Percentiles rank a stretch among this genome's conserved stretches.
These are phyloP conservation scores for Eurypyga helias DNA, from an alignment of 2,113 vertebrate genomes.

Conservation along the genomic window DNA sequence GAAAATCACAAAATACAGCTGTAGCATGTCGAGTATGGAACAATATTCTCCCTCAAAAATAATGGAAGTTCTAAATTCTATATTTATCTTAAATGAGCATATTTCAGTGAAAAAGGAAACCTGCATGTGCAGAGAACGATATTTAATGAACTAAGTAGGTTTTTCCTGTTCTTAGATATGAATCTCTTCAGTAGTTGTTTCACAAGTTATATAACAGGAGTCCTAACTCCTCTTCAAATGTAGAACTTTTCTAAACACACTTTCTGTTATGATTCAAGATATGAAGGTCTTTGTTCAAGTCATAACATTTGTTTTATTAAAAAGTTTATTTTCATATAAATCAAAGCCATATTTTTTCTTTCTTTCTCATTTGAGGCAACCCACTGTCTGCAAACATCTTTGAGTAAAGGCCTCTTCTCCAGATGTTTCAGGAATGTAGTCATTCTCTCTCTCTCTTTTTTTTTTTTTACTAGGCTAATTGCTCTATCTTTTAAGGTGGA, in stretches of 20 bases:
- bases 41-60: not conserved
- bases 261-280: not conserved
- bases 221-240: not conserved
- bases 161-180: not conserved
- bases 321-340: constrained; percentile 33
- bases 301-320: not conserved
- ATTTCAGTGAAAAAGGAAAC: not conserved
- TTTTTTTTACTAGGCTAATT: constrained; percentile 44
- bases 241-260: not conserved
- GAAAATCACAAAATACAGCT: not conserved
- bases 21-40: not conserved
- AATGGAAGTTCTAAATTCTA: not conserved
- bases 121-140: not conserved
- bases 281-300: not conserved
- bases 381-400: constrained; percentile 45
- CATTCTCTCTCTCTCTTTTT: not conserved
- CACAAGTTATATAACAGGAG: not conserved
- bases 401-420: constrained; percentile 38
- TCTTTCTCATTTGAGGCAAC: constrained; percentile 40
- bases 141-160: not conserved
- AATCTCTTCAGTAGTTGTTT: not conserved
- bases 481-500: constrained; percentile 49
- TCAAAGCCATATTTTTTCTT: constrained; percentile 28
- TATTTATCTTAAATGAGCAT: not conserved
- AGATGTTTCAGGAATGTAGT: constrained; percentile 72